Base-by-base conservation (phyloP, 2,888 invertebrate species). In the Incurvaria masculella region DNA sequence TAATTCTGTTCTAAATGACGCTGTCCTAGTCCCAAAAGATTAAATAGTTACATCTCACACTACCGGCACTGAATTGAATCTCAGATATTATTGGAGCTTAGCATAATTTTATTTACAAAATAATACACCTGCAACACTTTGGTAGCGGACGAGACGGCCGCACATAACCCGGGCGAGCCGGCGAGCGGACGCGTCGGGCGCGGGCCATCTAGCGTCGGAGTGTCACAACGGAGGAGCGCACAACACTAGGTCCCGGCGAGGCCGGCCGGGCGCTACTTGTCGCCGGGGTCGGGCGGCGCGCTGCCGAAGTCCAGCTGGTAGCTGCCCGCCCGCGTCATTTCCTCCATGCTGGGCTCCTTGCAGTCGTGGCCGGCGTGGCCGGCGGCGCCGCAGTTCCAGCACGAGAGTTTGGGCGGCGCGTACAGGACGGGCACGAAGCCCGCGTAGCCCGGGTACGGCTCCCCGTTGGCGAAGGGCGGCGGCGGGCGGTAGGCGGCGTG, bases 361-460 rank as follows among this genome's bases (percentile, higher is more conserved):
- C 96, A 97, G 58, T 95, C 95, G 59, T 84, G 81, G 20, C 94
- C 94, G 45, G 83, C 81, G 69, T 97, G 96, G 46, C 84, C 88
- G 48, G 85, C 82, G 47, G 87, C 88, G 51, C 96, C 96, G 74
- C 97, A 97, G 69, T 96, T 97, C 79, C 90, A 95, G 72, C 96
- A 97, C 41, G 91, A 89, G 47, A 84, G 73, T 66, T 87, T 85
- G 42, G 82, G 81, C 45, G 82, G 81, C 55, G 82, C 81, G 60
- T 75, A 80, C 53, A 76, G 70, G 33, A 80, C 75, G n/a, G 81
- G 80, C 53, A 79, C 74, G 74, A 20, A 68, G 72, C 55, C 69
- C 70, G 57, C 71, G 69, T 63, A 78, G 62, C 55, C 68, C 33
- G 75, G 73, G 45, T 72, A 68, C 8, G 73, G 72, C 59, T 78